These are phyloP conservation scores for Neodiprion pinetum DNA, from an alignment of 1,140 invertebrate species.

Conservation along the genomic window DNA sequence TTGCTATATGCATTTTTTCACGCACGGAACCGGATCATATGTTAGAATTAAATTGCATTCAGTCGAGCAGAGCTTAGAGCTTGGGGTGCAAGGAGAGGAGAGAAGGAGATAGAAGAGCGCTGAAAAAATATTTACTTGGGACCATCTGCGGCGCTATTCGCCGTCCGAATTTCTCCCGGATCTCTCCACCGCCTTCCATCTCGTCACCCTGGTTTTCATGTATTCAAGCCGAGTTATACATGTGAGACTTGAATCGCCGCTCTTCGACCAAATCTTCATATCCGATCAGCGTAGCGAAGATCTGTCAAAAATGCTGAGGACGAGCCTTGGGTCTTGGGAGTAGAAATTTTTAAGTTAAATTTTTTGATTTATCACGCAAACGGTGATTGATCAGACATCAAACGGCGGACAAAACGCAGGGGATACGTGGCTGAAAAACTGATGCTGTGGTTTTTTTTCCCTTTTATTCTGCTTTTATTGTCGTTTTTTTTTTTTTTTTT, in stretches of 20 bases:
- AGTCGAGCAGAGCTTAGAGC: background rate
- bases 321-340: too few relatives aligned
- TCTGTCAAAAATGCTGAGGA: background rate
- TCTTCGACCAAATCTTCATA: background rate
- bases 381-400: background rate
- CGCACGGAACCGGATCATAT: background rate
- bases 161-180: too few relatives aligned
- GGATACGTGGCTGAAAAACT: background rate
- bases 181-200: too few relatives aligned
- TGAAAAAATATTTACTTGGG: constrained; percentile 1
- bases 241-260: background rate
- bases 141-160: background rate
- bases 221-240: background rate
- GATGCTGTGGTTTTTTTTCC: background rate
- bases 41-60: constrained; percentile 7
- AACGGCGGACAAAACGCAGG: background rate
- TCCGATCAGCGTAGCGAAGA: background rate
- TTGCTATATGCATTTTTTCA: background rate
- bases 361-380: background rate
- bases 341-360: background rate
- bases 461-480: background rate
- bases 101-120: background rate
- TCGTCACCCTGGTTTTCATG: background rate
- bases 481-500: background rate
- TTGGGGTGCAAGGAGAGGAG: too few relatives aligned